Evolutionary conservation across 2,113 vertebrate genomes (phyloP), one percentile per base, ranked within the genome.

Genomic region (Phaethornis superciliosus): DNA sequence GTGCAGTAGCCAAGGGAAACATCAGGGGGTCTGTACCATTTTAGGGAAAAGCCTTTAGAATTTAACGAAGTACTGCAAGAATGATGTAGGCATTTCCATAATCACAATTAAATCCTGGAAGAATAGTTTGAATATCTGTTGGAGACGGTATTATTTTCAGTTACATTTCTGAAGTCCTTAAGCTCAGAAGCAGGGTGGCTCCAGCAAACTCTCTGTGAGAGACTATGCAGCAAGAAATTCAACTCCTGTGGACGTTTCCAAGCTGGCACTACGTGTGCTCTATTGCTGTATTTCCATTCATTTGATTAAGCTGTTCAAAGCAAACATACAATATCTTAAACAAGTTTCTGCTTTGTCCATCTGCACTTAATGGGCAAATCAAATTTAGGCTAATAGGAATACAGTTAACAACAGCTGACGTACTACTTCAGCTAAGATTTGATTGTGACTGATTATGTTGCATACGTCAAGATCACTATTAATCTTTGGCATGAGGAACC

Each of bases 401-500:
- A 91, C 77, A 94, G 40, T 63, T 85, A 94, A 85, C 72, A 91
- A 79, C 68, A 86, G 82, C 71, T 88, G 82, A 94, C 40, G 82
- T 87, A 71, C 70, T 76, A 74, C 40, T 81, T 55, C 79, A 76
- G 70, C 76, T 91, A 65, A 77, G 89, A 94, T 91, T 95, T 96
- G 47, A 82, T 96, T 96, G 92, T 77, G 71, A 92, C 92, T 86
- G 87, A 94, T 95, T 87, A 94, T 87, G 82, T 54, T 94, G 88
- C 93, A 84, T 92, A 93, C 93, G 92, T 96, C 95, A 94, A 89
- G 80, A 96, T 95, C 88, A 85, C 69, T 94, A 87, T 64, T 98
- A 96, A 97, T 97, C 96, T 97, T 94, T 93, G 94, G 85, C 97
- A 97, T 91, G 88, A 97, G 96, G 94, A 98, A 96, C 92, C 20